These are phyloP conservation scores for Campylomormyrus tamandua DNA, from an alignment of 2,113 vertebrate species.

Conservation along the genomic window DNA sequence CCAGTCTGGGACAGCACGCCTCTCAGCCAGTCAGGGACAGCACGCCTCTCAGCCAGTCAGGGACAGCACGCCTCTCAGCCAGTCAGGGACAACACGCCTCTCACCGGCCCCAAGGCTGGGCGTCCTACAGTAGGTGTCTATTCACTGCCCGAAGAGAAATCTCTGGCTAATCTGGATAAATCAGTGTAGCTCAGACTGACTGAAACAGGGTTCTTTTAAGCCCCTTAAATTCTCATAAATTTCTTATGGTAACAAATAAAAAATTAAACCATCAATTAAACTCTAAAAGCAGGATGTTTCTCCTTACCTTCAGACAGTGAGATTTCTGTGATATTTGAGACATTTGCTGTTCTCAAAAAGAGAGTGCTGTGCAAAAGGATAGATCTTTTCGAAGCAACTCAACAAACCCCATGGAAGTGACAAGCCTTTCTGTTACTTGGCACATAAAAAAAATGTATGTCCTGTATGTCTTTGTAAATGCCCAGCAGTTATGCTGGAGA, in stretches of 20 bases:
- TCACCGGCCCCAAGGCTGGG: not conserved
- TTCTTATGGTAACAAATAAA: not conserved
- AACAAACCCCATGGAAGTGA: not conserved
- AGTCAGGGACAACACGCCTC: not conserved
- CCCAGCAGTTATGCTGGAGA: not conserved
- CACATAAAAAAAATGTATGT: not conserved
- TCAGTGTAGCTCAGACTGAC: not conserved
- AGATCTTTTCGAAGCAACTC: not conserved
- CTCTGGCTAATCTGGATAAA: not conserved
- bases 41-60: no score
- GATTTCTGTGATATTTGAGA: not conserved
- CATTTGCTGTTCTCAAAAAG: not conserved
- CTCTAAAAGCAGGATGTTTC: not conserved
- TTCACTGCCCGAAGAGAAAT: not conserved
- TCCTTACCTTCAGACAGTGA: not conserved
- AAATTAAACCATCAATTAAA: not conserved
- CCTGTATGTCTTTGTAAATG: not conserved
- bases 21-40: no score
- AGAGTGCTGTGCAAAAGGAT: not conserved
- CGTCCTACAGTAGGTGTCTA: not conserved
- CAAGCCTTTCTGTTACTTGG: not conserved
- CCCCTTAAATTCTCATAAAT: not conserved
- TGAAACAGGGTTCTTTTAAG: not conserved
- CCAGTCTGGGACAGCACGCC: no score
- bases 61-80: not conserved